Conservation (phyloP, 2,797 vertebrate species). For the Phoebastria nigripes region DNA sequence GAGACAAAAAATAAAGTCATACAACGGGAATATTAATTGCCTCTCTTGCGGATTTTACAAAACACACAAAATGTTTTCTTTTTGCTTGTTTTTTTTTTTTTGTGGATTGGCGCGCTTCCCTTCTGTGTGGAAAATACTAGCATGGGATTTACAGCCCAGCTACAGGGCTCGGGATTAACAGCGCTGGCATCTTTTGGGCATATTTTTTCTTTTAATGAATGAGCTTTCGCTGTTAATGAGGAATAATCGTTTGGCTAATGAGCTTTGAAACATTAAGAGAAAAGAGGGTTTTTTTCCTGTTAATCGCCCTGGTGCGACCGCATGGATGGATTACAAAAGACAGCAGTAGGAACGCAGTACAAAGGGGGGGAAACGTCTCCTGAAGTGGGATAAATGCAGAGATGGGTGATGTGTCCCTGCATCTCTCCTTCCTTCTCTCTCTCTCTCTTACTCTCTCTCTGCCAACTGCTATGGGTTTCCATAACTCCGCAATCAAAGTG, state of each 20-base stretch:
- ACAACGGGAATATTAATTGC: constrained; percentile 82
- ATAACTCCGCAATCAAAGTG: constrained; percentile 78
- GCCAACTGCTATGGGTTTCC: constrained; percentile 78
- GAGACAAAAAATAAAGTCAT: constrained; percentile 89
- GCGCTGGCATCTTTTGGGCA: constrained; percentile 90
- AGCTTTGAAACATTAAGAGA: constrained; percentile 93
- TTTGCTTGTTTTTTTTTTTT: not conserved
- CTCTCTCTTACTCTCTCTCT: constrained; percentile 53
- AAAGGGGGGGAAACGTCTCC: constrained; percentile 67
- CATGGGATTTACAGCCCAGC: constrained; percentile 79
- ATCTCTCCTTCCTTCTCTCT: constrained; percentile 63
- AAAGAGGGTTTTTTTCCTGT: constrained; percentile 79
- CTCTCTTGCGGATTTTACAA: constrained; percentile 82
- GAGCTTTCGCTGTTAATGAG: constrained; percentile 80
- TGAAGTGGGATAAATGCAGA: constrained; percentile 75
- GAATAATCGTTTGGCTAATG: constrained; percentile 96
- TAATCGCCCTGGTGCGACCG: constrained; percentile 92
- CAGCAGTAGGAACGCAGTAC: constrained; percentile 74
- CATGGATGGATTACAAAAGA: constrained; percentile 98
- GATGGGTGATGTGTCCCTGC: constrained; percentile 75
- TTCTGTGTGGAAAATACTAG: constrained; percentile 76
- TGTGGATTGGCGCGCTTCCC: constrained; percentile 70
- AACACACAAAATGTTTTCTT: constrained; percentile 75
- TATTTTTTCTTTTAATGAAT: constrained; percentile 81
- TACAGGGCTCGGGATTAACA: constrained; percentile 76